These are phyloP conservation scores for Psittacara wagleri DNA, from an alignment of 2,113 vertebrate species.

Conservation along the genomic window DNA sequence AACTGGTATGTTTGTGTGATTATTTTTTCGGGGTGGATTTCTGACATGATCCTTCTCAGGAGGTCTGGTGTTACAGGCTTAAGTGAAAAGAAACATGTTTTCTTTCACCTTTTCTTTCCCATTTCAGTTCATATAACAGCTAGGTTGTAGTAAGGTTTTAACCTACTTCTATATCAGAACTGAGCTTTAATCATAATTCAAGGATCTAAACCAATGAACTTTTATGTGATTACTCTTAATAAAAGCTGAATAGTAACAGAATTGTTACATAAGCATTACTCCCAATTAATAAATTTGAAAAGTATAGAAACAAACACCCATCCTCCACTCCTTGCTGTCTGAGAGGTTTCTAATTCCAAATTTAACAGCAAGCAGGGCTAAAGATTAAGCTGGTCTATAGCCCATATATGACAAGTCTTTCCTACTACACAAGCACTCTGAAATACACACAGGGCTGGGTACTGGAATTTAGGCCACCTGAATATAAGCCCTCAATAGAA, in stretches of 20 bases:
- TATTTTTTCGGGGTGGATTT: neutral
- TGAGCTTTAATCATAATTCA: neutral
- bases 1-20: neutral
- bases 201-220: neutral
- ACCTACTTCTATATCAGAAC: neutral
- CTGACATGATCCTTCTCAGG: neutral
- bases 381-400: neutral
- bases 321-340: neutral
- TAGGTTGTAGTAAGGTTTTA: neutral
- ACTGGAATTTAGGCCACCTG: neutral
- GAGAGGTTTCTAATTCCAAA: neutral
- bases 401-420: neutral
- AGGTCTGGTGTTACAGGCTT: neutral
- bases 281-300: neutral
- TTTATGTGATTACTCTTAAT: neutral
- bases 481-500: neutral
- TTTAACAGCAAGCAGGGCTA: neutral
- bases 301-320: neutral
- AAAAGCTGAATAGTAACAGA: neutral
- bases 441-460: neutral
- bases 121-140: neutral
- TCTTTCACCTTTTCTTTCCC: neutral
- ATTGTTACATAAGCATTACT: neutral
- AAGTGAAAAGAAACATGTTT: neutral
- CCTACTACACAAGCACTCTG: neutral